phyloP scores from a whole-genome alignment of 2,113 vertebrate species.

The Sebastes schlegelii region DNA sequence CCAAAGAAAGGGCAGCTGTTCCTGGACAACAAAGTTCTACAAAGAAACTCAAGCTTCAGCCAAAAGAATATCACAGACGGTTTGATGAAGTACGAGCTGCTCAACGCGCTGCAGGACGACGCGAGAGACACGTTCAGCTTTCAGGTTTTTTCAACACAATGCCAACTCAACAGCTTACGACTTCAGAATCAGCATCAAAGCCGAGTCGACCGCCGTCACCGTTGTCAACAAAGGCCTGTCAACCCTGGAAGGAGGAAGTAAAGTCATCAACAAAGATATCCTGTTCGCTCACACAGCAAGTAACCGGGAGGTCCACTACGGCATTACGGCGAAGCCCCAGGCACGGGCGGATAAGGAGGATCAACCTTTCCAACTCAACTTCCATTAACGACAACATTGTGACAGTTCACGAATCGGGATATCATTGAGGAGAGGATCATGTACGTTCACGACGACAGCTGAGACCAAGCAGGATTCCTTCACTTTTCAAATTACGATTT shows the following conservation, averaged over 20 bases:
- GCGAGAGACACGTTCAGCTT: slow-evolving; percentile 86
- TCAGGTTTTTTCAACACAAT: slow-evolving; percentile 84
- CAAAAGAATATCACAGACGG: slow-evolving; percentile 86
- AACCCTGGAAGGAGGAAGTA: slow-evolving; percentile 88
- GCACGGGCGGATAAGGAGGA: slow-evolving; percentile 85
- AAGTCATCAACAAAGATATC: slow-evolving; percentile 84
- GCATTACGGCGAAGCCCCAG: slow-evolving; percentile 82
- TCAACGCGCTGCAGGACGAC: slow-evolving; percentile 70
- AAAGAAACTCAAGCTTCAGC: slow-evolving; percentile 86
- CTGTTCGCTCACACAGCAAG: slow-evolving; percentile 84
- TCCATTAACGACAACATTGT: slow-evolving; percentile 77
- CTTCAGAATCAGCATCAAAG: slow-evolving; percentile 88
- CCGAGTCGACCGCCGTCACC: slow-evolving; percentile 74
- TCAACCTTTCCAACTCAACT: slow-evolving; percentile 79
- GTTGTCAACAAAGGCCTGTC: slow-evolving; percentile 87
- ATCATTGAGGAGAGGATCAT: slow-evolving; percentile 83
- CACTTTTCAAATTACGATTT: slow-evolving; percentile 77
- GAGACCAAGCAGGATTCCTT: slow-evolving; percentile 88
- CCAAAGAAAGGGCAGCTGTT: slow-evolving; percentile 87
- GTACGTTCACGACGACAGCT: slow-evolving; percentile 90
- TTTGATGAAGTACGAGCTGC: slow-evolving; percentile 86
- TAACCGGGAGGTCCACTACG: slow-evolving; percentile 83
- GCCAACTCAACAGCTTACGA: slow-evolving; percentile 81
- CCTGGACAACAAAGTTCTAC: slow-evolving; percentile 79
- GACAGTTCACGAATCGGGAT: slow-evolving; percentile 86